Evolutionary conservation across 2,888 invertebrate genomes (phyloP), one percentile per base, ranked within the genome.

Genomic region (Magallana nippona): DNA sequence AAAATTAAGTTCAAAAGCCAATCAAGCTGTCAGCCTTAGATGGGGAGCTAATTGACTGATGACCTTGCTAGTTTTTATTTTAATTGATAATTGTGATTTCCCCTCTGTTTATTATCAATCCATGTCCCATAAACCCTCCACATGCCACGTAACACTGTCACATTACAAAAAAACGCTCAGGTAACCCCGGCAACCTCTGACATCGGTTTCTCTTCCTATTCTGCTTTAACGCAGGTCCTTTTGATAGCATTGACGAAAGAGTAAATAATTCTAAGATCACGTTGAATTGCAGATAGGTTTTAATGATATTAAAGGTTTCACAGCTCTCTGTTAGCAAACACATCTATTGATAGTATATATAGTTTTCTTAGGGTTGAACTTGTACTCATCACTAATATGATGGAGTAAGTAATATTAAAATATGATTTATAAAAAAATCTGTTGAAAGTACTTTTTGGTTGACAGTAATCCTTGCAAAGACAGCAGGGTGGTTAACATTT

Each of bases 21-120:
- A 60, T 60, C 17, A 60, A 60, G 2, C 2, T 60, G 60, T 60
- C 60, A 60, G n/a, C 10, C 60, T 60, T 15, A 60, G 17, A n/a
- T 60, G n/a, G 60, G 17, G 60, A 71, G 71, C 22, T 71, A 71
- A 71, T 71, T 71, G 71, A 71, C 15, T 71, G 17, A 71, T 71
- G 32, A 71, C 71, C 71, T 27, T 71, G 71, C 71, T 71, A 44
- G 0, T 3, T 22, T 71, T 22, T 71, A 11, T 32, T 32, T 71
- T 71, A 22, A 71, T 71, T 71, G 71, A 71, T 71, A 71, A 71
- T 71, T 71, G 71, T 15, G 10, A 32, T 71, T 71, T 27, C 32
- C 27, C 71, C 22, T 71, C 32, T 27, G 5, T 15, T 27, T 32
- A 27, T 71, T 15, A 13, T 71, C 3, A 11, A 17, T 60, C 19